These are phyloP conservation scores for Clangula hyemalis DNA, from an alignment of 2,797 vertebrate genomes.

Conservation along the genomic window DNA sequence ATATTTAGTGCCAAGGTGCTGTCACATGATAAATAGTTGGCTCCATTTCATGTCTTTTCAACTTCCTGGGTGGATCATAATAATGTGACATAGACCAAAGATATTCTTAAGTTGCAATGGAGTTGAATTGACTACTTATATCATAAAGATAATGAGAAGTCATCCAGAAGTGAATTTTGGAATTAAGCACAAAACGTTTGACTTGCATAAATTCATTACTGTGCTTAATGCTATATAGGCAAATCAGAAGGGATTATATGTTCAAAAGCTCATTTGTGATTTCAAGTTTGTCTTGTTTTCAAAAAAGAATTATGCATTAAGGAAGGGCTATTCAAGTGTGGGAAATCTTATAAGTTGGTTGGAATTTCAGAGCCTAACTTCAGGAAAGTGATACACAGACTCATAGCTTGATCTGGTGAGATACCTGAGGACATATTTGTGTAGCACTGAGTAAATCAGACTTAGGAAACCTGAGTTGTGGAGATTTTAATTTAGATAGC, in stretches of 20 bases:
- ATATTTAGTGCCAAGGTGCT: not conserved
- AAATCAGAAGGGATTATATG: not conserved
- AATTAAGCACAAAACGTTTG: not conserved
- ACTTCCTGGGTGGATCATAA: not conserved
- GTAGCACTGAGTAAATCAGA: not conserved
- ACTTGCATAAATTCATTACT: not conserved
- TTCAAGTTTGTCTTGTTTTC: not conserved
- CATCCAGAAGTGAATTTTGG: not conserved
- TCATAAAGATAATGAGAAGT: not conserved
- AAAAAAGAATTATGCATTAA: not conserved
- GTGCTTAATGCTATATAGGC: not conserved
- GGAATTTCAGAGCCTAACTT: not conserved
- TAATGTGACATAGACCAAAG: not conserved
- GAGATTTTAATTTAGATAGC: conserved; percentile 59
- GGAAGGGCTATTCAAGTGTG: not conserved
- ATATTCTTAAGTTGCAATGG: not conserved
- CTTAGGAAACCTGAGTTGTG: not conserved
- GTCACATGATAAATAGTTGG: not conserved
- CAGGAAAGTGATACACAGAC: not conserved
- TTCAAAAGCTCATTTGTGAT: not conserved
- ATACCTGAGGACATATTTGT: not conserved
- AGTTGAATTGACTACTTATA: not conserved
- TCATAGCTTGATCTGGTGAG: not conserved
- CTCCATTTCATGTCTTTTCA: not conserved
- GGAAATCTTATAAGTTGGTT: not conserved